phyloP scores from a whole-genome alignment of 2,888 invertebrate genomes.

The Hypselothyrea guttata region DNA sequence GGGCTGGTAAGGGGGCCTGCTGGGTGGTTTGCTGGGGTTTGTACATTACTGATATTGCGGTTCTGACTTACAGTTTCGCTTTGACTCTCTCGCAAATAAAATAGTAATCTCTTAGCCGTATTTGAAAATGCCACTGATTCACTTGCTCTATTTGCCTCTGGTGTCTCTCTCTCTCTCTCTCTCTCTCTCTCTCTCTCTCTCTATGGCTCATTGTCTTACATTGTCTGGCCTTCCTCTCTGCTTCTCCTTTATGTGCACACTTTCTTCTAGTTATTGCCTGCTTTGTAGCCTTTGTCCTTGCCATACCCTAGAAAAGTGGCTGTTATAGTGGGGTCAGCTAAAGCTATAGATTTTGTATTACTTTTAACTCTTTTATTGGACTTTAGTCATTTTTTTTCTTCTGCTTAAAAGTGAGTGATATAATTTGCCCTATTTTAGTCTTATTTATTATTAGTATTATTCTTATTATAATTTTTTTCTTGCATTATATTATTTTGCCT shows the following conservation, averaged over 20 bases:
- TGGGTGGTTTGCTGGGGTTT: neutral
- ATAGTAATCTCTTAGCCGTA: constrained; percentile 54
- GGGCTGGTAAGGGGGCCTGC: too few relatives aligned
- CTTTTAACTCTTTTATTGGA: neutral
- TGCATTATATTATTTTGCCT: too few relatives aligned
- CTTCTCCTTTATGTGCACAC: neutral
- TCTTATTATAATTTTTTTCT: too few relatives aligned
- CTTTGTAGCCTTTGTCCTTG: constrained; percentile 44
- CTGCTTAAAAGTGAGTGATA: too few relatives aligned
- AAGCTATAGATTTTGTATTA: too few relatives aligned
- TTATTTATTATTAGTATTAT: too few relatives aligned
- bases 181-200: neutral
- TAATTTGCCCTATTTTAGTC: too few relatives aligned
- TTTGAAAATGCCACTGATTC: constrained; percentile 45
- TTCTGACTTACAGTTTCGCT: constrained; percentile 32
- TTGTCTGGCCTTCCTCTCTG: neutral
- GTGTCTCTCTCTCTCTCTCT: neutral
- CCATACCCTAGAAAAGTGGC: constrained; percentile 10
- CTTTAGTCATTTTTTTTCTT: too few relatives aligned
- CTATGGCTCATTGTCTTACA: neutral
- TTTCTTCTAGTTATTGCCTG: constrained; percentile 26
- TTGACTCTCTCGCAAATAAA: constrained; percentile 9
- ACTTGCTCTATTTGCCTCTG: too few relatives aligned
- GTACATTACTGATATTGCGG: constrained; percentile 22
- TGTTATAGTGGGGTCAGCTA: too few relatives aligned